A percentile compares a stretch with the other conserved stretches of the same genome.
Evolutionary conservation across 2,888 invertebrate species (phyloP).

Genomic region (Cheilosia pagana): DNA sequence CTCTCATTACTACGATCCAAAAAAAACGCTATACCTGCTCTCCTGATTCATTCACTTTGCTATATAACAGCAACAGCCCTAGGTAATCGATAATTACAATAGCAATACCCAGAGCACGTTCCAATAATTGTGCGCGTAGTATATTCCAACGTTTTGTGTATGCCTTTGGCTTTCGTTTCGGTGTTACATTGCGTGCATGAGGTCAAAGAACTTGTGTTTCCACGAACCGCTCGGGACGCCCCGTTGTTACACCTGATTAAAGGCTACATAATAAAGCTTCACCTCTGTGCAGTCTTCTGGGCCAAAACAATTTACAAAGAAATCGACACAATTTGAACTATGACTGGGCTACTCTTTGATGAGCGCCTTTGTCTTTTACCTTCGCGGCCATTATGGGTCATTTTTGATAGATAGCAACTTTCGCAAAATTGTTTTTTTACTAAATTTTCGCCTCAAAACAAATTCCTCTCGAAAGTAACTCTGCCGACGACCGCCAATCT

Average conservation of each 20-base stretch:
- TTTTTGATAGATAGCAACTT: not conserved
- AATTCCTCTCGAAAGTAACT: conserved; percentile 14
- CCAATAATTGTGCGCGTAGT: conserved; percentile 5
- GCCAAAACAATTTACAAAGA: not conserved
- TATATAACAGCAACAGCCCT: conserved; percentile 14
- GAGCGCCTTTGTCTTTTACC: conserved; percentile 29
- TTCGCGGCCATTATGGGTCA: conserved; percentile 18
- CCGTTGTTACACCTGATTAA: conserved; percentile 36
- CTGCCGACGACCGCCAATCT: conserved; percentile 1
- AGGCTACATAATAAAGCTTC: conserved; percentile 28
- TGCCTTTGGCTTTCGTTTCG: conserved; percentile 23
- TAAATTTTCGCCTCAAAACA: conserved; percentile 22
- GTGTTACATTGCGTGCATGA: conserved; percentile 18
- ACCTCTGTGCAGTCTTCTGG: conserved; percentile 29
- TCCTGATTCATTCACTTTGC: conserved; percentile 25
- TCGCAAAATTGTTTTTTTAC: conserved; percentile 9
- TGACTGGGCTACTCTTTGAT: conserved; percentile 16
- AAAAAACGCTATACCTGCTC: not conserved
- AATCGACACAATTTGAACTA: conserved; percentile 7
- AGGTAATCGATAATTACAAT: conserved; percentile 40
- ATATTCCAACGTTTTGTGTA: conserved; percentile 2
- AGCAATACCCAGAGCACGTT: conserved; percentile 42
- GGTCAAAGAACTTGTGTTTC: conserved; percentile 39
- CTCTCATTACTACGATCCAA: too few species aligned
- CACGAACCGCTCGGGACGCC: conserved; percentile 12